A percentile compares a stretch with the other conserved stretches of the same genome.
phyloP scores from a whole-genome alignment of 2,797 vertebrate species.

The Amblyraja radiata region DNA sequence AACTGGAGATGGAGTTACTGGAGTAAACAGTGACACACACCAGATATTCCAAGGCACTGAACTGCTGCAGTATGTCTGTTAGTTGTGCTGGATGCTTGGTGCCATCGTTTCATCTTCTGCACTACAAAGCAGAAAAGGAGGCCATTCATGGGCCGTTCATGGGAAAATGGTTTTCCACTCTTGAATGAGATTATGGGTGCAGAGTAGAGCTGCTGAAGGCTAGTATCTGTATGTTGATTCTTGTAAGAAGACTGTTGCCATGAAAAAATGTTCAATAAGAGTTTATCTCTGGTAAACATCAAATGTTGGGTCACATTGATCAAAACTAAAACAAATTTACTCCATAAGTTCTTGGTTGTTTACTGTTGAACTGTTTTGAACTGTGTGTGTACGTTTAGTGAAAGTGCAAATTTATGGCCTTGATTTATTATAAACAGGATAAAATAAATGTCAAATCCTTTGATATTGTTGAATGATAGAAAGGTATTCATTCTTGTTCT shows the following conservation, averaged over 20 bases:
- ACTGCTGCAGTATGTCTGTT: not conserved
- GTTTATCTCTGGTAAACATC: not conserved
- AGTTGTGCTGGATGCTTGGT: not conserved
- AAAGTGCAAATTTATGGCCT: not conserved
- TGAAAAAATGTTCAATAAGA: not conserved
- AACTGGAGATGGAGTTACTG: not conserved
- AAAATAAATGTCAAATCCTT: conserved; percentile 2
- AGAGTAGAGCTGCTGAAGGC: not conserved
- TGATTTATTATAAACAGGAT: not conserved
- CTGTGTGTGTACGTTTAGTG: not conserved
- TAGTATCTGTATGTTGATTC: not conserved
- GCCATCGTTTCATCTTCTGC: not conserved
- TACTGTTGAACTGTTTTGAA: not conserved
- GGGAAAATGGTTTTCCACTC: not conserved
- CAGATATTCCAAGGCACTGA: not conserved
- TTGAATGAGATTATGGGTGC: not conserved
- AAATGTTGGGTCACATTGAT: not conserved
- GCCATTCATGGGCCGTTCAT: not conserved
- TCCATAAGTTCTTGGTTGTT: not conserved
- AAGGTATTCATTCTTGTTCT: not conserved
- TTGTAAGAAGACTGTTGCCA: not conserved
- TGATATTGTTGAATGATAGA: not conserved
- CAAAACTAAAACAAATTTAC: not conserved
- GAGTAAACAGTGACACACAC: not conserved
- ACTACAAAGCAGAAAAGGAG: not conserved